phyloP scores from a whole-genome alignment of 2,888 invertebrate genomes.

The Torymus aiolomorphi region DNA sequence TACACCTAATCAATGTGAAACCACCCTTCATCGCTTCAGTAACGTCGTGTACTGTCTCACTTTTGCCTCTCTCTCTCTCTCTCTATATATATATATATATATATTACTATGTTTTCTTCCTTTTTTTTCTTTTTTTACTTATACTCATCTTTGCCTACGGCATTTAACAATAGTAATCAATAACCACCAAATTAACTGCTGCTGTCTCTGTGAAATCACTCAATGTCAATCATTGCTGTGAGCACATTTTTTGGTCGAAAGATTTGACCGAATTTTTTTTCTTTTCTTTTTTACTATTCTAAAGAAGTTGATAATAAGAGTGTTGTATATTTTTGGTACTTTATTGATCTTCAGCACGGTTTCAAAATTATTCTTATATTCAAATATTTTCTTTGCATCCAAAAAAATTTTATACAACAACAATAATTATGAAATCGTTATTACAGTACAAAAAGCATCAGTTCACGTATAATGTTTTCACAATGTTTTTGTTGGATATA shows the following conservation, averaged over 20 bases:
- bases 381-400: too few species aligned
- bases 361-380: too few species aligned
- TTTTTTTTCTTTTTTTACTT: conserved; percentile 35
- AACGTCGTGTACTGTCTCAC: conserved; percentile 71
- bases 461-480: neutral
- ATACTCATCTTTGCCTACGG: conserved; percentile 14
- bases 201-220: conserved; percentile 51
- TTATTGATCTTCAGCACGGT: neutral
- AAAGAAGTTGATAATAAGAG: too few species aligned
- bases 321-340: neutral
- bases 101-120: neutral
- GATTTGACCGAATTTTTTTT: neutral
- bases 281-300: neutral
- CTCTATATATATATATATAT: too few species aligned
- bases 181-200: conserved; percentile 42
- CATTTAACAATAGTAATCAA: conserved; percentile 28
- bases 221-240: conserved; percentile 52
- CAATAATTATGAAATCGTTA: too few species aligned
- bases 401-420: too few species aligned
- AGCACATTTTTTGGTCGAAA: conserved; percentile 42
- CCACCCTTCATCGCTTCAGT: conserved; percentile 74
- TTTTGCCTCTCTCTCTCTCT: conserved; percentile 57
- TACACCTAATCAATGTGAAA: conserved; percentile 75
- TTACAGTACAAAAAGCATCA: neutral
- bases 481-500: conserved; percentile 22